These are phyloP conservation scores for Heliopora coerulea DNA, from an alignment of 92 coral and sea anemone species.

Conservation along the genomic window DNA sequence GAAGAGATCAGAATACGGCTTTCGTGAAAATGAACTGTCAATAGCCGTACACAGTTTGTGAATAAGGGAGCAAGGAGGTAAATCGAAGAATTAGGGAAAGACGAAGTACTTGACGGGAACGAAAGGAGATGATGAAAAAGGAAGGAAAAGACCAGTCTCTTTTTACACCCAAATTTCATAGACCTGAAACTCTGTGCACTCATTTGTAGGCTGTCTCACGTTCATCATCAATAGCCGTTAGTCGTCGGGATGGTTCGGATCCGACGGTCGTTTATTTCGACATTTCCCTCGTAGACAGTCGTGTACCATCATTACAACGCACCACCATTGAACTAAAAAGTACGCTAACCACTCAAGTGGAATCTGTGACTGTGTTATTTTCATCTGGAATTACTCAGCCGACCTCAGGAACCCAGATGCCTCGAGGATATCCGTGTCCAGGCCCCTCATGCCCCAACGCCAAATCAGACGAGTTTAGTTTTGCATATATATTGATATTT, in stretches of 20 bases:
- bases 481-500: conserved; percentile 14
- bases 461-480: neutral
- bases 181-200: neutral
- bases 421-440: conserved; percentile 4
- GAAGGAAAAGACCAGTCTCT: neutral
- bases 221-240: conserved; percentile 52
- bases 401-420: neutral
- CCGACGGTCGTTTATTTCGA: conserved; percentile 56
- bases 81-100: too few relatives aligned
- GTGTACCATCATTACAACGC: conserved; percentile 66
- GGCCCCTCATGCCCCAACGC: conserved; percentile 16
- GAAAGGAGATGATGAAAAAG: neutral
- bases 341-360: conserved; percentile 69
- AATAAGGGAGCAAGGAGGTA: too few relatives aligned
- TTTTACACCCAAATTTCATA: too few relatives aligned
- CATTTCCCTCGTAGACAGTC: conserved; percentile 53
- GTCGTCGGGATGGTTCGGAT: conserved; percentile 43
- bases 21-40: too few relatives aligned
- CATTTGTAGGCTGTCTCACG: conserved; percentile 62
- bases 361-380: conserved; percentile 64
- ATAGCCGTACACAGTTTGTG: too few relatives aligned
- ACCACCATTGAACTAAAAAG: conserved; percentile 76
- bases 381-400: conserved; percentile 20
- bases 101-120: too few relatives aligned
- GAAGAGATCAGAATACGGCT: too few relatives aligned